Conservation (phyloP, 2,797 vertebrate genomes). For the Aselliscus stoliczkanus region DNA sequence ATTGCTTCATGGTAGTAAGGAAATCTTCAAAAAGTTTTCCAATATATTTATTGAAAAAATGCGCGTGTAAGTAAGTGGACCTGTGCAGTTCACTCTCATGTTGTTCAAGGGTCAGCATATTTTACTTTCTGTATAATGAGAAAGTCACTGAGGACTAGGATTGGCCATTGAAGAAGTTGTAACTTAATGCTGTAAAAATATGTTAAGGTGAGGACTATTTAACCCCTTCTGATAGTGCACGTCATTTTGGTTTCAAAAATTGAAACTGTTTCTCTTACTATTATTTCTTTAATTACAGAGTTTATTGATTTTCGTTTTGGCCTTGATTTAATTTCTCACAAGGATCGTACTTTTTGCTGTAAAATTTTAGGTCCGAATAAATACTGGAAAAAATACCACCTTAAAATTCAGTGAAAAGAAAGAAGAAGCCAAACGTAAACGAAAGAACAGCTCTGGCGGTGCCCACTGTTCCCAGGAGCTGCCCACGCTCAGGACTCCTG, state of each 20-base stretch:
- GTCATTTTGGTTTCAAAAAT: background rate
- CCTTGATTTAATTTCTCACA: background rate
- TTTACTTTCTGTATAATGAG: slow-evolving; percentile 8
- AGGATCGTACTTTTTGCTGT: background rate
- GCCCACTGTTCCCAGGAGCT: slow-evolving; percentile 87
- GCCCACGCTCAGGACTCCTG: slow-evolving; percentile 90
- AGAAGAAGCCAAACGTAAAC: slow-evolving; percentile 94
- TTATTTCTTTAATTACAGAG: background rate
- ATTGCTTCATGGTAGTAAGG: no score
- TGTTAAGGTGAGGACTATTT: background rate
- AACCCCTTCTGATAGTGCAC: background rate
- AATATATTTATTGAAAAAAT: no score
- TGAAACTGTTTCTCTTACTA: background rate
- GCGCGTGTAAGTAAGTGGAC: no score
- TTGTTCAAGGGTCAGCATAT: background rate
- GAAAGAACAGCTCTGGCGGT: slow-evolving; percentile 88
- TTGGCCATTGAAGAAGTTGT: background rate
- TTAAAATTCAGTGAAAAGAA: slow-evolving; percentile 98
- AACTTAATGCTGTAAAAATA: background rate
- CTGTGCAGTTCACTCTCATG: accelerated
- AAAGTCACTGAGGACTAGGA: background rate
- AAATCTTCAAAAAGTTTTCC: no score
- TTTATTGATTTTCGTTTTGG: background rate
- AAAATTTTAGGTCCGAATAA: slow-evolving; percentile 92
- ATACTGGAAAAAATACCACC: slow-evolving; percentile 97